These are phyloP conservation scores for Eupithecia vulgata DNA, from an alignment of 2,888 invertebrate species.

Conservation along the genomic window DNA sequence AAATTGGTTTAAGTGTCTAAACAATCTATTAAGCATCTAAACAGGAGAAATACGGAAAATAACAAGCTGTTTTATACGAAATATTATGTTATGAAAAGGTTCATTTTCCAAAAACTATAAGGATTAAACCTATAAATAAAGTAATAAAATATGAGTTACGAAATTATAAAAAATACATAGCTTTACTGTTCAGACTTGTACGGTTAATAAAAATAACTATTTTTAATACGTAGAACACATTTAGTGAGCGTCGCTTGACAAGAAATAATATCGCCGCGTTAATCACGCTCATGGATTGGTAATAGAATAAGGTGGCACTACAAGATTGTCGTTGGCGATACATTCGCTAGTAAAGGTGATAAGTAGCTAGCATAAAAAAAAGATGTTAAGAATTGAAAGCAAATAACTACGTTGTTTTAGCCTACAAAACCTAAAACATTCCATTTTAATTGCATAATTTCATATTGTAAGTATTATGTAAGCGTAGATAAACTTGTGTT, in stretches of 20 bases:
- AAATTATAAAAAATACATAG: neutral
- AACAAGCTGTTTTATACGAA: neutral
- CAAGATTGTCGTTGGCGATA: neutral
- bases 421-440: neutral
- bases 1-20: neutral
- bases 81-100: neutral
- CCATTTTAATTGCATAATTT: neutral
- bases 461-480: neutral
- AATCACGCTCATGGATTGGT: neutral
- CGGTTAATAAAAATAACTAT: neutral
- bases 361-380: neutral
- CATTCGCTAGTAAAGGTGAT: neutral
- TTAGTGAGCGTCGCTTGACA: neutral
- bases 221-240: neutral
- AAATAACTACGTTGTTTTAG: no score
- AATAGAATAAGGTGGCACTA: neutral
- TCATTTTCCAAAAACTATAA: neutral
- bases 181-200: neutral
- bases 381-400: neutral
- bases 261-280: neutral
- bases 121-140: neutral
- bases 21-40: neutral
- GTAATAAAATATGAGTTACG: neutral
- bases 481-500: slow-evolving; percentile 18
- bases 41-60: neutral